These are phyloP conservation scores for Nephotettix cincticeps DNA, from an alignment of 1,140 invertebrate genomes.

Conservation along the genomic window DNA sequence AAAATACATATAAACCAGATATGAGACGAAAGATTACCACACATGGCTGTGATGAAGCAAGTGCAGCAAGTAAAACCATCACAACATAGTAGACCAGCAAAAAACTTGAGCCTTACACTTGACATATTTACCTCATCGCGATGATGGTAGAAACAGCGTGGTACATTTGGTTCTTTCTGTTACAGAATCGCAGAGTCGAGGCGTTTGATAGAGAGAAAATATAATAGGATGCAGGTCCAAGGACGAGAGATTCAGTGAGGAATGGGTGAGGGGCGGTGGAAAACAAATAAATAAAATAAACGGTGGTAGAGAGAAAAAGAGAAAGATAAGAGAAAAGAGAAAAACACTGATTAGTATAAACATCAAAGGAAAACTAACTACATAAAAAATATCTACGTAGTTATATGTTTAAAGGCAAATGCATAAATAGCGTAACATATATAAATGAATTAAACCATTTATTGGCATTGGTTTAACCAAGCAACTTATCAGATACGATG, in stretches of 20 bases:
- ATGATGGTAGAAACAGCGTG: slow-evolving; percentile 88
- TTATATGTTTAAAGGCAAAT: neutral
- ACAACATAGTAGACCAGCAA: neutral
- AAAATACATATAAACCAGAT: too few species aligned
- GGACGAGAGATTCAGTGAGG: neutral
- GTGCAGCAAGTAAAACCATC: slow-evolving; percentile 1
- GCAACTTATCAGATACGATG: too few species aligned
- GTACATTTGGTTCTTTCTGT: slow-evolving; percentile 85
- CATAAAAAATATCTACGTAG: neutral
- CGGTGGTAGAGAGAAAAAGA: slow-evolving; percentile 6
- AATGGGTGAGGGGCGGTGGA: neutral
- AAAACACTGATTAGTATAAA: slow-evolving; percentile 27
- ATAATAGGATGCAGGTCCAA: slow-evolving; percentile 25
- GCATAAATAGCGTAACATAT: neutral
- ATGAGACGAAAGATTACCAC: neutral
- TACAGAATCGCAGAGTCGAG: slow-evolving; percentile 30
- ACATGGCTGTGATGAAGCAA: slow-evolving; percentile 15
- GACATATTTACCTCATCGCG: slow-evolving; percentile 76
- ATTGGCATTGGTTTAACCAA: too few species aligned
- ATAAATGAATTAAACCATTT: neutral
- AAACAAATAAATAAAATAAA: slow-evolving; percentile 20
- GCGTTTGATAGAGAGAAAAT: slow-evolving; percentile 26
- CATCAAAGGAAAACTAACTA: slow-evolving; percentile 11
- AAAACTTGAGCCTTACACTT: neutral
- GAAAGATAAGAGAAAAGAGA: slow-evolving; percentile 27